A percentile compares a stretch with the other conserved stretches of the same genome.
Evolutionary conservation across 2,888 invertebrate species (phyloP).

Genomic region (Myopa tessellatipennis): DNA sequence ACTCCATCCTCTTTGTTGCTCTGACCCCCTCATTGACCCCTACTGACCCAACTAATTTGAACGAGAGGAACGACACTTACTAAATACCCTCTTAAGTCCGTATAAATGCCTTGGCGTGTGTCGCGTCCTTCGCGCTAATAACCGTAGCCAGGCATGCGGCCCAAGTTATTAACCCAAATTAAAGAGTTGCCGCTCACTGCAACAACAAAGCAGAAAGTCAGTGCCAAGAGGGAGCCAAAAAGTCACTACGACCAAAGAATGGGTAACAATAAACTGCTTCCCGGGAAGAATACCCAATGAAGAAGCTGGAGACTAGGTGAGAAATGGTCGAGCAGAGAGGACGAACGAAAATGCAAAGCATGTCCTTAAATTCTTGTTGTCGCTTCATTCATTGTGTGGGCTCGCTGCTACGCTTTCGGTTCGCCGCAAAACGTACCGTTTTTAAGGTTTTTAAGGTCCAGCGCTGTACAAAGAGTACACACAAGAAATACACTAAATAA

Average conservation of each 20-base stretch:
- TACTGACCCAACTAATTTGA: neutral
- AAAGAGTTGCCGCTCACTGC: conserved; percentile 33
- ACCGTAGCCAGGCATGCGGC: conserved; percentile 43
- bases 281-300: neutral
- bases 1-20: no score
- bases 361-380: no score
- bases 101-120: neutral
- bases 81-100: neutral
- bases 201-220: neutral
- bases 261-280: neutral
- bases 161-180: conserved; percentile 51
- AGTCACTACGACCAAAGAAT: neutral
- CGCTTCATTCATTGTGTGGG: no score
- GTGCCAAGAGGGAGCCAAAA: neutral
- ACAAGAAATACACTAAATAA: no score
- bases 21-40: neutral
- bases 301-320: neutral
- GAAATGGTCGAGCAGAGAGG: no score
- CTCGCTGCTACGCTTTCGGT: no score
- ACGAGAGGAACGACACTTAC: neutral
- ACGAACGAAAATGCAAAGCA: no score
- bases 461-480: no score
- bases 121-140: neutral
- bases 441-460: no score
- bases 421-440: no score